Evolutionary conservation across 2,113 vertebrate species (phyloP), one percentile per base, ranked within the genome.

Genomic region (Trichechus manatus): DNA sequence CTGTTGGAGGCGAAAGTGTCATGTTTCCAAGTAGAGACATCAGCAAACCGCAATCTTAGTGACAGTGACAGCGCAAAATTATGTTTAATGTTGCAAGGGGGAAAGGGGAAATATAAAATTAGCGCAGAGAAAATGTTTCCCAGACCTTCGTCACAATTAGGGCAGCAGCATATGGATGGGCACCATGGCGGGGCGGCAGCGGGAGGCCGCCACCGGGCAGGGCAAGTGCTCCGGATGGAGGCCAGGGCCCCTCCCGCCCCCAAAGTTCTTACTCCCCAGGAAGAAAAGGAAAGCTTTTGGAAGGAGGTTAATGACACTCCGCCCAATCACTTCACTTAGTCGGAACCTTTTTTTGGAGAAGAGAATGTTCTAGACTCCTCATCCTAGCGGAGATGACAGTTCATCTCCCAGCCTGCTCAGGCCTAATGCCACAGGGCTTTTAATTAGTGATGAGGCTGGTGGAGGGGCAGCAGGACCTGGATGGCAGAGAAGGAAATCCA

Each of bases 61-160:
- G 98, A 97, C 95, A 94, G 94, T 98, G 98, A 98, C 98, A 97
- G 98, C 42, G 19, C 90, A 92, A 98, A 98, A 98, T 98, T 98
- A 98, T 97, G 97, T 97, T 97, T 94, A 97, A 92, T 94, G 91
- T 97, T 97, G 96, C 93, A 96, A 97, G 94, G 91, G 91, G 93
- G 87, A 98, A 61, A 97, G 82, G 95, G 98, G 98, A 98, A 98
- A 97, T 89, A 95, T 89, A 98, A 98, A 98, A 98, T 95, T 82
- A 97, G 93, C 90, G 0, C 88, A 77, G 90, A 97, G 97, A 95
- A 97, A 96, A 97, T 98, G 97, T 98, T 98, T 98, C 53, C 98
- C 98, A 98, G 97, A 90, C 93, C 63, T 95, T 92, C 96, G 47
- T 94, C 77, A 36, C 20, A 97, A 97, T 64, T 97, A 96, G 53